A percentile compares a stretch with the other conserved stretches of the same genome.
These are phyloP conservation scores for Zophobas atratus DNA, from an alignment of 1,140 invertebrate species.

Conservation along the genomic window DNA sequence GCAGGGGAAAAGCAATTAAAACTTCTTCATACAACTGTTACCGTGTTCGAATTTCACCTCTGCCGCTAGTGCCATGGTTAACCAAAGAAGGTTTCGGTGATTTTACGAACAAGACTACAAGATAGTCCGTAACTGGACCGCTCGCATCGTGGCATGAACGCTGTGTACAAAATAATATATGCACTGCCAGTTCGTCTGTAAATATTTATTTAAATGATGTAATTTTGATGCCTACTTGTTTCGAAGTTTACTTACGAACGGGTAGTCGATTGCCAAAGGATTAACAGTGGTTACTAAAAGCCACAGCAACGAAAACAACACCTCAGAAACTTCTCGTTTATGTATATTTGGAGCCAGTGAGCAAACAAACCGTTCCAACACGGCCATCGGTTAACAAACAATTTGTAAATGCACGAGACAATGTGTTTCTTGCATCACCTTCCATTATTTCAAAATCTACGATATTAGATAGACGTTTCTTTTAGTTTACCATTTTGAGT, in stretches of 20 bases:
- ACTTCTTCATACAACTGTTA: slow-evolving; percentile 43
- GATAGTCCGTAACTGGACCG: slow-evolving; percentile 33
- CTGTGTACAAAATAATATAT: slow-evolving; percentile 36
- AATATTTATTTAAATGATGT: slow-evolving; percentile 43
- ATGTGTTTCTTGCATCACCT: too few species aligned
- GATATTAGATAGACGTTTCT: too few species aligned
- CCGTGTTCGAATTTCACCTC: slow-evolving; percentile 35
- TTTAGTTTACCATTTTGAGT: neutral
- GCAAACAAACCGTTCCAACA: too few species aligned
- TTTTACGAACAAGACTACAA: slow-evolving; percentile 4
- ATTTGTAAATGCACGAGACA: too few species aligned
- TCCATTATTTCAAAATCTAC: too few species aligned
- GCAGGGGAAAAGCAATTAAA: slow-evolving; percentile 50
- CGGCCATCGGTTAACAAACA: too few species aligned
- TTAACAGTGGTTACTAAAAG: slow-evolving; percentile 18
- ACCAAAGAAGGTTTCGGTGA: slow-evolving; percentile 24
- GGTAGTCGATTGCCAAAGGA: slow-evolving; percentile 16
- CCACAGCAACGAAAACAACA: neutral
- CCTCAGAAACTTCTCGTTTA: neutral
- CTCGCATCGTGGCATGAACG: slow-evolving; percentile 11
- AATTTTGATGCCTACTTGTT: slow-evolving; percentile 41
- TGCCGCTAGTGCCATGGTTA: slow-evolving; percentile 13
- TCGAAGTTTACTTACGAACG: slow-evolving; percentile 31
- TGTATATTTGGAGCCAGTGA: too few species aligned
- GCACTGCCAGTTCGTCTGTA: slow-evolving; percentile 25